phyloP scores from a whole-genome alignment of 64 coral and sea anemone genomes.

The Actinia tenebrosa region DNA sequence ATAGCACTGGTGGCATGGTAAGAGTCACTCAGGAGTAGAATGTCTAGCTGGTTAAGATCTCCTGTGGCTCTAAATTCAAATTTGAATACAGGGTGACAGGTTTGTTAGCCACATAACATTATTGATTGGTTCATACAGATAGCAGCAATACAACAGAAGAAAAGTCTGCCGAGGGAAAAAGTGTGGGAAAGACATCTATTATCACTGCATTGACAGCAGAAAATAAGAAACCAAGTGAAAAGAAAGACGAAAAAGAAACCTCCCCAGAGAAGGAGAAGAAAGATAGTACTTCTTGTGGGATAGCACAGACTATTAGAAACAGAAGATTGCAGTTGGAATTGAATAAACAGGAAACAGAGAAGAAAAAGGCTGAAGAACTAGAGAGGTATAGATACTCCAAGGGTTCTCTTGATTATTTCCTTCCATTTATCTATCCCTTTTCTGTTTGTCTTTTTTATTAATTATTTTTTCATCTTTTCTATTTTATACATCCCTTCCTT shows the following conservation, averaged over 20 bases:
- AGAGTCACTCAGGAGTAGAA: too few relatives aligned
- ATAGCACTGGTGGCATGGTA: too few relatives aligned
- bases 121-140: not conserved
- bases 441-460: not conserved
- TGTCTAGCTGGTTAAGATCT: too few relatives aligned
- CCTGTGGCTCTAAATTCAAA: not conserved
- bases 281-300: not conserved
- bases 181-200: not conserved
- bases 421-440: not conserved
- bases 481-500: not conserved
- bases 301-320: not conserved
- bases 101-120: not conserved
- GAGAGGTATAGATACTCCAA: not conserved
- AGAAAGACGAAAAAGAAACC: conserved; percentile 6
- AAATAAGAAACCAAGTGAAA: not conserved
- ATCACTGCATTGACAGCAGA: conserved; percentile 21
- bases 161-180: not conserved
- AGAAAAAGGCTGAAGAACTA: conserved; percentile 1
- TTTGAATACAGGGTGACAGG: not conserved
- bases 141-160: not conserved
- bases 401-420: too few relatives aligned
- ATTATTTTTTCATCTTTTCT: not conserved
- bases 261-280: not conserved
- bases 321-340: conserved; percentile 5
- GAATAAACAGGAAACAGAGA: conserved; percentile 17